A percentile compares a stretch with the other conserved stretches of the same genome.
Evolutionary conservation across 53 echinoderm and acorn worm species (phyloP).

Genomic region (Zoroaster sp.): DNA sequence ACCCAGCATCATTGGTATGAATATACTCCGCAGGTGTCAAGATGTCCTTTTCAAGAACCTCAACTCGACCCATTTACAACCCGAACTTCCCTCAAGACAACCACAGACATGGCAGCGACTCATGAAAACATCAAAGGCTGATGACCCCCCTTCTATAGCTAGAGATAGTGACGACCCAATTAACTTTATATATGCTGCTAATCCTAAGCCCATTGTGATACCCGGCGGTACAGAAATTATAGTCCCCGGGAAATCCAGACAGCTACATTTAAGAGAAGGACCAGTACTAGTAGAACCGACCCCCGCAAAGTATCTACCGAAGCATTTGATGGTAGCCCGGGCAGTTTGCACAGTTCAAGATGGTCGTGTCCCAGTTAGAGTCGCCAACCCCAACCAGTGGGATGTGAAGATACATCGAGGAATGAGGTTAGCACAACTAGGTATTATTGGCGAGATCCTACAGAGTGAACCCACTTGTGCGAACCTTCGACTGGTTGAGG

Average conservation of each 20-base stretch:
- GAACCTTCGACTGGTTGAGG: not conserved
- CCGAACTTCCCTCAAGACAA: not conserved
- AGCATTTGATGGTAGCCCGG: conserved; percentile 10
- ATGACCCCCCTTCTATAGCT: too few species aligned
- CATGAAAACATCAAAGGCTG: too few species aligned
- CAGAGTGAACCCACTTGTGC: not conserved
- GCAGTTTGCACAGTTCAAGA: not conserved
- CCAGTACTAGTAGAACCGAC: not conserved
- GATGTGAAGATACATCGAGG: not conserved
- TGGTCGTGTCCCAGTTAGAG: conserved; percentile 14
- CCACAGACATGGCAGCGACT: too few species aligned
- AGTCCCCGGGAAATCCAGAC: not conserved
- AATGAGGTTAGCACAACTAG: conserved; percentile 4
- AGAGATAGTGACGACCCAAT: too few species aligned
- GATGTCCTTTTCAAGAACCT: not conserved
- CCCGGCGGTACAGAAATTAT: conserved; percentile 19
- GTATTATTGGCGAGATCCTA: not conserved
- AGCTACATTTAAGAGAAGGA: not conserved
- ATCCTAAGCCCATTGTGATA: not conserved
- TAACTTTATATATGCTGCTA: not conserved
- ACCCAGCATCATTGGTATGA: conserved; percentile 23
- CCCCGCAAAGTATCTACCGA: not conserved
- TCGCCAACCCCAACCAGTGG: conserved; percentile 19
- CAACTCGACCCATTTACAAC: not conserved
- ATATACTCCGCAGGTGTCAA: not conserved